These are phyloP conservation scores for Corythornis vintsioides DNA, from an alignment of 2,113 vertebrate genomes.

Conservation along the genomic window DNA sequence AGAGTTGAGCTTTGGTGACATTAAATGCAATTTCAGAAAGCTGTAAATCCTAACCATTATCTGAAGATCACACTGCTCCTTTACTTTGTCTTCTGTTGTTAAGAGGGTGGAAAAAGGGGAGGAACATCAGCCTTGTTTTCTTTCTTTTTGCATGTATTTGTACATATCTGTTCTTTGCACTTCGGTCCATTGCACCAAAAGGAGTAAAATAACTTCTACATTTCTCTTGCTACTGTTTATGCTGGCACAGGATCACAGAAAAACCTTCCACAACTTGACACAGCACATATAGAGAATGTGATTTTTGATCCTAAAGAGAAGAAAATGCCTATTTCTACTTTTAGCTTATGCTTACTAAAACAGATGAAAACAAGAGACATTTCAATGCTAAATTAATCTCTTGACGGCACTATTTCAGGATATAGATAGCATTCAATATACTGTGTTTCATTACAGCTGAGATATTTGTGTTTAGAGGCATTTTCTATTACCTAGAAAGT, in stretches of 20 bases:
- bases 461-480: background rate
- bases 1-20: background rate
- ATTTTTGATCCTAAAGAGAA: background rate
- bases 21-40: background rate
- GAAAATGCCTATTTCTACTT: background rate
- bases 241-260: background rate
- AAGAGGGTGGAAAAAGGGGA: background rate
- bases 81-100: background rate
- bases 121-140: background rate
- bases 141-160: background rate
- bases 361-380: conserved; percentile 7
- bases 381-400: conserved; percentile 17
- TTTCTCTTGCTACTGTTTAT: background rate
- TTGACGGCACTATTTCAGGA: background rate
- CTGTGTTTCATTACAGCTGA: background rate
- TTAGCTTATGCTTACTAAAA: background rate
- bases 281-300: background rate
- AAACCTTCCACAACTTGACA: background rate
- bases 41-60: background rate
- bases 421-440: background rate
- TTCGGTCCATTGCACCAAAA: background rate
- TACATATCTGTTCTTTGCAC: background rate
- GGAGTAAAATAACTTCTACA: background rate
- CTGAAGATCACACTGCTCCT: background rate
- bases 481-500: background rate